Base-by-base conservation (phyloP, 2,113 vertebrate genomes). In the Caranx ignobilis region DNA sequence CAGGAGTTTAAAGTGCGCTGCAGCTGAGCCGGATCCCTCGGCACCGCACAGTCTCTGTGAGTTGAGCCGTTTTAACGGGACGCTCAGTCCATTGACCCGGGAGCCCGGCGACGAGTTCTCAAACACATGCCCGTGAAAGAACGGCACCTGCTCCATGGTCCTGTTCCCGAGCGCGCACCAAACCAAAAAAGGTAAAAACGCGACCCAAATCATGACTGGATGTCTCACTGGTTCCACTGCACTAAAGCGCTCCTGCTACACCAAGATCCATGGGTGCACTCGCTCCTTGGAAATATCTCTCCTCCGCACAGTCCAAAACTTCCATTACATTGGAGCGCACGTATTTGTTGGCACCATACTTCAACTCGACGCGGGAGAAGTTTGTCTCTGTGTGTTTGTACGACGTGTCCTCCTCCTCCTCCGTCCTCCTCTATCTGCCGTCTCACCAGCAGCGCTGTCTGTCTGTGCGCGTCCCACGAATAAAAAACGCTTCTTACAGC, bases 71-170 rank as follows among this genome's bases (percentile, higher is more conserved):
- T 93, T 95, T 64, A 96, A 85, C 15, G 96, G 96, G 82, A 96
- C 93, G 83, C 93, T 96, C 57, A 97, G 90, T 26, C 96, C 96
- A 74, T 93, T 94, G 78, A 97, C 96, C 71, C 95, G 92, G 8
- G 95, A 95, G 47, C 96, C 96, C 41, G 94, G 89, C n/a, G 96
- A 93, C 0, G 95, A 95, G 95, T 97, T 97, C 88, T 97, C 96
- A 68, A 93, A 94, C 11, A 97, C 95, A 59, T 96, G 95, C 11
- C 96, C 96, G 41, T 93, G 92, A 82, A 97, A 97, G 26, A 95
- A 94, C 8, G 96, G 96, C 39, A 83, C 87, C 71, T 82, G 91
- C n/a, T 93, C 90, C 69, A 66, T 63, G 52, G 94, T 94, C 60
- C 91, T 89, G 89, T 91, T 93, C 35, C 91, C 91, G 18, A 91